Evolutionary conservation across 2,113 vertebrate species (phyloP).

Genomic region (Barnardius zonarius): DNA sequence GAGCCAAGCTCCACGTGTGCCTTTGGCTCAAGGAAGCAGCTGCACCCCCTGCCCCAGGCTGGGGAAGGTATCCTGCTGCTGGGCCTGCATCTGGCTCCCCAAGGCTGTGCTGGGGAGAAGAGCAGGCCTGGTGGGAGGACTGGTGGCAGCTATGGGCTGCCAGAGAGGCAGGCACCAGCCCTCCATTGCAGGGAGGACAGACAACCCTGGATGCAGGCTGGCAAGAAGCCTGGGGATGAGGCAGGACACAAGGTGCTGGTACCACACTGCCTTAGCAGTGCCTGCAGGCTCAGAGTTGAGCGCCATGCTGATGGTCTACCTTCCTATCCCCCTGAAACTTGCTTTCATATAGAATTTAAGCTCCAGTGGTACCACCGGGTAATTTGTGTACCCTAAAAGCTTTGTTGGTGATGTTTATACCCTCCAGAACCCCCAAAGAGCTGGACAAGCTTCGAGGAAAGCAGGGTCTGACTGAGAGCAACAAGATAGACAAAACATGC

Average conservation of each 20-base stretch:
- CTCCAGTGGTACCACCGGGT: rapidly evolving
- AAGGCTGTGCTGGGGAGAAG: neutral
- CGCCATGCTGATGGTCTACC: neutral
- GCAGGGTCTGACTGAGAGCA: neutral
- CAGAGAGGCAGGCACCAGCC: neutral
- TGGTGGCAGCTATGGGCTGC: neutral
- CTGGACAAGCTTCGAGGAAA: neutral
- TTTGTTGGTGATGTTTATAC: neutral
- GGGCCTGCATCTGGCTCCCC: neutral
- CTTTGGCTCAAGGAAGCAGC: neutral
- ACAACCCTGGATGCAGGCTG: neutral
- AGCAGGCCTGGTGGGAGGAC: neutral
- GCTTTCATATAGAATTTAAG: neutral
- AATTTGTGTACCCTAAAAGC: neutral
- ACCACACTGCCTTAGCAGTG: neutral
- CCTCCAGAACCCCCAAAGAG: neutral
- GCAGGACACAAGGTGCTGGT: neutral
- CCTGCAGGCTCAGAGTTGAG: neutral
- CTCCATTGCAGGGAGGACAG: neutral
- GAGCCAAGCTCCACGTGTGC: neutral
- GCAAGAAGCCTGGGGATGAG: neutral
- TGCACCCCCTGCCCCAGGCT: neutral
- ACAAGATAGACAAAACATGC: neutral
- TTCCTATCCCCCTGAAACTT: neutral
- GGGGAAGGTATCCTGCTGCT: neutral